A percentile compares a stretch with the other conserved stretches of the same genome.
Conservation (phyloP, 2,888 invertebrate species). For the Polietes domitor region DNA sequence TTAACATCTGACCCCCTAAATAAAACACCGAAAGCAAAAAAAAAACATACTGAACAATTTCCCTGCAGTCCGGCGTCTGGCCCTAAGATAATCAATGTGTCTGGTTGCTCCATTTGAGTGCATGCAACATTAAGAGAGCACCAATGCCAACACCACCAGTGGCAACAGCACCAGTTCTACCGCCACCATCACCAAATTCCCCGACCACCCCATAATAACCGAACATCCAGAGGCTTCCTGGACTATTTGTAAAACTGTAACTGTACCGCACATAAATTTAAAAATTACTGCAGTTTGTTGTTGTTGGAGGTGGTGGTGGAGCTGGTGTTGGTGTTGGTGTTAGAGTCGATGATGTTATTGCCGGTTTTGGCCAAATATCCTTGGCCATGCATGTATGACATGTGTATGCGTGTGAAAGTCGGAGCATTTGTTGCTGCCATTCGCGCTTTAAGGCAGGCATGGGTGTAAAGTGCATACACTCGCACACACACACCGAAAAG, state of each 20-base stretch:
- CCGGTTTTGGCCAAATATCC: constrained; percentile 10
- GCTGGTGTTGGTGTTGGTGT: constrained; percentile 8
- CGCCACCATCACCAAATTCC: too few species aligned
- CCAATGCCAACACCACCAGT: background rate
- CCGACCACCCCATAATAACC: background rate
- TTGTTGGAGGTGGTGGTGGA: constrained; percentile 2
- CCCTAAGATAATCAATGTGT: constrained; percentile 66
- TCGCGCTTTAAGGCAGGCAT: background rate
- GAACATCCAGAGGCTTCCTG: constrained; percentile 39
- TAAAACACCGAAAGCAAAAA: background rate
- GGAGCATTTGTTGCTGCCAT: constrained; percentile 24
- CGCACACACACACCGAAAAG: background rate
- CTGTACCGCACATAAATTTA: constrained; percentile 69
- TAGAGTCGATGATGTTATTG: constrained; percentile 1
- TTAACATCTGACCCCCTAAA: constrained; percentile 10
- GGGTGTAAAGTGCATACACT: background rate
- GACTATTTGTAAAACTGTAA: constrained; percentile 61
- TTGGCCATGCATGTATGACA: constrained; percentile 22
- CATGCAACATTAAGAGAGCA: constrained; percentile 35
- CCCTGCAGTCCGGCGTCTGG: constrained; percentile 11
- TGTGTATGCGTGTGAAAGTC: constrained; percentile 15
- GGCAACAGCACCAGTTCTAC: background rate
- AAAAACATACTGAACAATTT: background rate
- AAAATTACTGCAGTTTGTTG: constrained; percentile 65
- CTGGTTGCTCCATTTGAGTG: constrained; percentile 60